Percentiles rank a stretch among this genome's conserved stretches.
Conservation (phyloP, 2,888 invertebrate species). For the Epinotia ramella region DNA sequence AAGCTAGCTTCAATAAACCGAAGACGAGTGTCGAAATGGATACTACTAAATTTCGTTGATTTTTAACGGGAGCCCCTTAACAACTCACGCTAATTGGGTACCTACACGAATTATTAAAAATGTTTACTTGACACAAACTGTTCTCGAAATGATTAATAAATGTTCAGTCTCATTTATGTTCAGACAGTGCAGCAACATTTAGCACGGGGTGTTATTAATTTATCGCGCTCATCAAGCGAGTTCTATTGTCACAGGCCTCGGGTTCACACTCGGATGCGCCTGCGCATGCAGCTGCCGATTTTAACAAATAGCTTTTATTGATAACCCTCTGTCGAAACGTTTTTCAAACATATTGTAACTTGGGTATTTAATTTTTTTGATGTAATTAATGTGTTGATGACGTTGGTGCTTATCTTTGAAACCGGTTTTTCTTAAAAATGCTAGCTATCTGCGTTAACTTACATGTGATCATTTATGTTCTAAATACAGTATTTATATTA, state of each 20-base stretch:
- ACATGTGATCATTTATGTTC: background rate
- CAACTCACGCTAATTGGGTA: no score
- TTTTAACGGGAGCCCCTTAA: no score
- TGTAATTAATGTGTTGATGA: conserved; percentile 39
- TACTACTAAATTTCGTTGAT: no score
- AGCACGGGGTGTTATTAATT: conserved; percentile 61
- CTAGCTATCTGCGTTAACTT: background rate
- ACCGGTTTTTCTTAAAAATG: background rate
- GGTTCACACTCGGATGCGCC: conserved; percentile 71
- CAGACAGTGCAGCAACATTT: conserved; percentile 40
- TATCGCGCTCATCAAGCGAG: conserved; percentile 74
- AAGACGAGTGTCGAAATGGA: no score
- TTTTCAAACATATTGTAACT: conserved; percentile 47
- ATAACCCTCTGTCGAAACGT: conserved; percentile 64
- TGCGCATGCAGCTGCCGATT: conserved; percentile 74
- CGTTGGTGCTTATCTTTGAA: conserved; percentile 12
- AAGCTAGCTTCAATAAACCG: no score
- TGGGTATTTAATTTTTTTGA: conserved; percentile 45
- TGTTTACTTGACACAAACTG: no score
- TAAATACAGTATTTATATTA: background rate
- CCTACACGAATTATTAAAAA: no score
- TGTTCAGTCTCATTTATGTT: conserved; percentile 6
- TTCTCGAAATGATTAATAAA: background rate
- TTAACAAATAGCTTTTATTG: conserved; percentile 71
- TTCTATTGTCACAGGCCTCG: conserved; percentile 71